These are phyloP conservation scores for Aix galericulata DNA, from an alignment of 2,113 vertebrate species.

Conservation along the genomic window DNA sequence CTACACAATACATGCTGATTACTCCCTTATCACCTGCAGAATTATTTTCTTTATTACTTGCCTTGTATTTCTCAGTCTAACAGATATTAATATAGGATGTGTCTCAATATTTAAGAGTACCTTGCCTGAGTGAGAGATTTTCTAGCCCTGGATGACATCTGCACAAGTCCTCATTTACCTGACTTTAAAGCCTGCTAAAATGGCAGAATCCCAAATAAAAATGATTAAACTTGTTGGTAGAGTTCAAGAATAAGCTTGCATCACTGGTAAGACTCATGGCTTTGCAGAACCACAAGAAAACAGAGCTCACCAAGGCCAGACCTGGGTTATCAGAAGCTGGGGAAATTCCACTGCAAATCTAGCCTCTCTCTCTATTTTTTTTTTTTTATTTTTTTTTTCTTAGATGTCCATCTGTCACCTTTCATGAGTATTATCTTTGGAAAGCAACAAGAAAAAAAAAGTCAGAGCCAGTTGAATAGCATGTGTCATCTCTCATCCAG, in stretches of 20 bases:
- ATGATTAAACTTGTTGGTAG: background rate
- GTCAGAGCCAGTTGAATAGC: background rate
- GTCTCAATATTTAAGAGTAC: background rate
- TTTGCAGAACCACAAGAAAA: background rate
- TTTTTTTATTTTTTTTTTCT: background rate
- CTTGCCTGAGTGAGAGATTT: background rate
- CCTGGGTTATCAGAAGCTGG: background rate
- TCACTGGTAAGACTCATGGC: background rate
- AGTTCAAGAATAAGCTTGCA: background rate
- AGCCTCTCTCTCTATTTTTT: background rate
- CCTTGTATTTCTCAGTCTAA: background rate
- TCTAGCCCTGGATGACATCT: background rate
- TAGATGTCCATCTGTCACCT: background rate
- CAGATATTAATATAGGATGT: background rate
- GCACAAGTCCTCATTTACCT: background rate
- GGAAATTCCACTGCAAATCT: background rate
- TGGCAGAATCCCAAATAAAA: background rate
- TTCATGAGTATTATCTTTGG: background rate
- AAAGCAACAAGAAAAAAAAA: background rate
- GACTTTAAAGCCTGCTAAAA: background rate
- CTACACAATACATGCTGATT: background rate
- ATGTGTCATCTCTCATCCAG: background rate
- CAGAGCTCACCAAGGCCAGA: background rate
- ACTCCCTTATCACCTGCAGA: background rate
- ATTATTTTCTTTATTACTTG: constrained; percentile 23